phyloP scores from a whole-genome alignment of 2,888 invertebrate species.

The Danaus chrysippus region DNA sequence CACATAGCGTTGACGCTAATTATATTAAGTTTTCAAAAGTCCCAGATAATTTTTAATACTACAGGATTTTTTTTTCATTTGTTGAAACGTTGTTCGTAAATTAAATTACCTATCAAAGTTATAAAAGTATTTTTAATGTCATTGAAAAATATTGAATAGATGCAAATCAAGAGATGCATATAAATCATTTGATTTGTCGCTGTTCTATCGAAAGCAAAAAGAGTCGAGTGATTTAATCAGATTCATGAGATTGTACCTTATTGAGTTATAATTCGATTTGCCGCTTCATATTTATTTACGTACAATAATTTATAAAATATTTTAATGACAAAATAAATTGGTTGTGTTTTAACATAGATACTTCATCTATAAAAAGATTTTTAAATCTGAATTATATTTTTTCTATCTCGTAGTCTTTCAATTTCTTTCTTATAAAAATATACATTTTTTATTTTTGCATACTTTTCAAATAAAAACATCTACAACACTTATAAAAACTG shows the following conservation, averaged over 20 bases:
- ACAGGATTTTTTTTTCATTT: too few relatives aligned
- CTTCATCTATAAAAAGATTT: too few relatives aligned
- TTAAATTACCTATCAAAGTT: background rate
- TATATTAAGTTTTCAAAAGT: too few relatives aligned
- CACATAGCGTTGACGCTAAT: background rate
- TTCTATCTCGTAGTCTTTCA: too few relatives aligned
- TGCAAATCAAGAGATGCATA: conserved; percentile 49
- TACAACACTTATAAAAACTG: too few relatives aligned
- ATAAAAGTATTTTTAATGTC: background rate
- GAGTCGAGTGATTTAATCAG: conserved; percentile 43
- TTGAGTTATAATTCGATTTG: conserved; percentile 51
- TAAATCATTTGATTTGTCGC: conserved; percentile 59
- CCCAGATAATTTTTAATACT: too few relatives aligned
- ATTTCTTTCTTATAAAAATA: too few relatives aligned
- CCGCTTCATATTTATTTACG: conserved; percentile 46
- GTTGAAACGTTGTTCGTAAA: background rate
- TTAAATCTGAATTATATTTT: too few relatives aligned
- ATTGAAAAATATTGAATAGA: conserved; percentile 37
- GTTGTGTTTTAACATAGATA: too few relatives aligned
- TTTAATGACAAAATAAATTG: background rate
- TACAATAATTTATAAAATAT: conserved; percentile 20
- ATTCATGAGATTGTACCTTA: conserved; percentile 47
- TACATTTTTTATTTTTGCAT: too few relatives aligned
- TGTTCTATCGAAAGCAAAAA: conserved; percentile 51
- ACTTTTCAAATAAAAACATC: too few relatives aligned